phyloP scores from a whole-genome alignment of 2,797 vertebrate genomes.

The Pangasius djambal region DNA sequence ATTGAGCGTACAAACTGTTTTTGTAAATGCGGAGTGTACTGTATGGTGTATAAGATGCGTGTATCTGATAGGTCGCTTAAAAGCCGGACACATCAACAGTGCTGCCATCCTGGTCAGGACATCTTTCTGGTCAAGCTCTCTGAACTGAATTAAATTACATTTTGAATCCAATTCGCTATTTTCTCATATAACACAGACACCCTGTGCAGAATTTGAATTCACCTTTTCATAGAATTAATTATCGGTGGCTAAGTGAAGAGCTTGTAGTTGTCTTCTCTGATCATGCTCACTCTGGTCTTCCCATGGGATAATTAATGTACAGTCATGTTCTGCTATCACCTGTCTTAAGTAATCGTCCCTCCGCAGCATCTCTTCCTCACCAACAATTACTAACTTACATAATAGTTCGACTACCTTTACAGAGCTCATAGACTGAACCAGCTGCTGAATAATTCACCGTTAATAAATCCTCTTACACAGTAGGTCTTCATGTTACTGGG shows the following conservation, averaged over 20 bases:
- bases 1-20: not conserved
- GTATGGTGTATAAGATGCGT: not conserved
- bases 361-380: slow-evolving; percentile 32
- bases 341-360: slow-evolving; percentile 40
- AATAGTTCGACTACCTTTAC: slow-evolving; percentile 25
- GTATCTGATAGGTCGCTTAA: not conserved
- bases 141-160: not conserved
- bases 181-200: not conserved
- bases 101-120: not conserved
- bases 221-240: slow-evolving; percentile 43
- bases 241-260: slow-evolving; percentile 33
- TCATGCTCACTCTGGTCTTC: slow-evolving; percentile 47
- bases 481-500: slow-evolving; percentile 13
- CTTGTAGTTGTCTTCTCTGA: slow-evolving; percentile 47
- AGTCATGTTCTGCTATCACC: slow-evolving; percentile 45
- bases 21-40: not conserved
- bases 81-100: not conserved
- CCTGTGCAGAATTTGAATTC: not conserved
- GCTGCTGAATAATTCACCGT: slow-evolving; percentile 33
- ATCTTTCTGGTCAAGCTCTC: not conserved
- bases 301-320: slow-evolving; percentile 52
- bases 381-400: slow-evolving; percentile 40
- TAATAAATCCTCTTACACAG: slow-evolving; percentile 12
- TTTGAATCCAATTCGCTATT: not conserved
- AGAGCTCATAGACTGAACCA: not conserved